Percentiles rank a stretch among this genome's conserved stretches.
phyloP scores from a whole-genome alignment of 2,113 vertebrate genomes.

The Onychostruthus taczanowskii region DNA sequence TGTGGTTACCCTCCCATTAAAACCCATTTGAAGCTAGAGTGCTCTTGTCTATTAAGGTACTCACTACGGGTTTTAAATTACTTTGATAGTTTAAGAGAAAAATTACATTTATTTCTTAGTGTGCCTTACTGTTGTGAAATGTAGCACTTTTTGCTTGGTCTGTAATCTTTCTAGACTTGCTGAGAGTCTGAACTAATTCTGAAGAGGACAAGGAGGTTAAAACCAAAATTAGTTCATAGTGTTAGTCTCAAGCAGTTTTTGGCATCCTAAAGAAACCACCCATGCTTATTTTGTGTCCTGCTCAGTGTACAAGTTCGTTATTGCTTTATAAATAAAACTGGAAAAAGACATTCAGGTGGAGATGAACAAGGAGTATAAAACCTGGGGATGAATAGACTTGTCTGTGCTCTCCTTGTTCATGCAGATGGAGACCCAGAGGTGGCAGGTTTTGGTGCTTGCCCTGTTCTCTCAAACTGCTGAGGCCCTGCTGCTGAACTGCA shows the following conservation, averaged over 20 bases:
- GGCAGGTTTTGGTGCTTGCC: background rate
- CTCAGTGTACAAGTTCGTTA: background rate
- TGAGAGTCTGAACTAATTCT: background rate
- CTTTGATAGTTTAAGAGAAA: conserved; percentile 44
- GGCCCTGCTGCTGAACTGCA: background rate
- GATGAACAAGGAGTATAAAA: background rate
- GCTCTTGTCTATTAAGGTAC: conserved; percentile 49
- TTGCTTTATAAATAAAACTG: background rate
- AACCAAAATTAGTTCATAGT: background rate
- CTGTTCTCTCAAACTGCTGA: background rate
- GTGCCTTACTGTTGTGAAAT: background rate
- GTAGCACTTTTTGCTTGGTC: background rate
- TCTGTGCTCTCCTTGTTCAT: background rate
- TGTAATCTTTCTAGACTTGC: background rate
- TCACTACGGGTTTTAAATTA: conserved; percentile 54
- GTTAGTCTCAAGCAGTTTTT: background rate
- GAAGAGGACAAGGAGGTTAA: background rate
- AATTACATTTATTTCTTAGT: background rate
- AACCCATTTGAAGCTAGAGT: conserved; percentile 63
- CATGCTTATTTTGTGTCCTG: background rate
- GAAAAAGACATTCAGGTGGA: background rate
- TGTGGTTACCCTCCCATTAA: conserved; percentile 58
- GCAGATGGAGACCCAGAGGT: background rate
- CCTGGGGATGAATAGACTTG: rapidly evolving
- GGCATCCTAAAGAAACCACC: background rate